A percentile compares a stretch with the other conserved stretches of the same genome.
Evolutionary conservation across 1,140 invertebrate genomes (phyloP).

Genomic region (Drosophila pseudoananassae): DNA sequence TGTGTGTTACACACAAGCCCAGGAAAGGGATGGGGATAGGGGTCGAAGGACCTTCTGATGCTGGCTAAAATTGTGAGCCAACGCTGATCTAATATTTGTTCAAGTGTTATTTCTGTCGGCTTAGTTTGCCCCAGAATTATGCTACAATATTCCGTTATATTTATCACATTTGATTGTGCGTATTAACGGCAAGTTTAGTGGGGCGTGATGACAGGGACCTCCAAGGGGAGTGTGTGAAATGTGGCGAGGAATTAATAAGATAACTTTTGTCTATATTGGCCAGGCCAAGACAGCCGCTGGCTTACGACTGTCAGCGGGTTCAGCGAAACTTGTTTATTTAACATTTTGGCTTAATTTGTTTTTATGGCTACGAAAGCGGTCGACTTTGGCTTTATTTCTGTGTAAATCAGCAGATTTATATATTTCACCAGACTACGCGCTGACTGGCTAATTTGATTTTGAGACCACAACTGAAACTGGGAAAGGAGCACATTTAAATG

Average conservation of each 20-base stretch:
- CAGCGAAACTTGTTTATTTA: conserved; percentile 77
- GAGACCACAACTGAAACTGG: conserved; percentile 34
- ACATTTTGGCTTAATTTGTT: conserved; percentile 82
- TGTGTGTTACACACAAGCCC: not conserved
- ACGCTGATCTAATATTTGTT: conserved; percentile 70
- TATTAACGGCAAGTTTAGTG: conserved; percentile 73
- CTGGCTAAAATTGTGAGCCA: conserved; percentile 38
- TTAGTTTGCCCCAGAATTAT: conserved; percentile 72
- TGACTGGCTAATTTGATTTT: conserved; percentile 79
- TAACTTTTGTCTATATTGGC: conserved; percentile 62
- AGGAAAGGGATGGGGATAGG: not conserved
- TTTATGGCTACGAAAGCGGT: conserved; percentile 64
- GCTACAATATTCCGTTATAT: conserved; percentile 80
- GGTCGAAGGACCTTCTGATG: not conserved
- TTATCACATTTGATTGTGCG: conserved; percentile 81
- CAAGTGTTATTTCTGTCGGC: conserved; percentile 82
- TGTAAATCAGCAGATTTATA: conserved; percentile 83
- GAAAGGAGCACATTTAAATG: conserved; percentile 57
- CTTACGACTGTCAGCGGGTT: conserved; percentile 54
- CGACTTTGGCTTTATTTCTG: conserved; percentile 64
- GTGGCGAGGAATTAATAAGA: conserved; percentile 73
- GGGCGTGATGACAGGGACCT: conserved; percentile 40
- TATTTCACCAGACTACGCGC: conserved; percentile 58
- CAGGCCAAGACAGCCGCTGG: conserved; percentile 21
- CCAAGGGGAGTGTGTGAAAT: conserved; percentile 38